Conservation (phyloP, 2,888 invertebrate genomes). For the Apodemia hepburni region DNA sequence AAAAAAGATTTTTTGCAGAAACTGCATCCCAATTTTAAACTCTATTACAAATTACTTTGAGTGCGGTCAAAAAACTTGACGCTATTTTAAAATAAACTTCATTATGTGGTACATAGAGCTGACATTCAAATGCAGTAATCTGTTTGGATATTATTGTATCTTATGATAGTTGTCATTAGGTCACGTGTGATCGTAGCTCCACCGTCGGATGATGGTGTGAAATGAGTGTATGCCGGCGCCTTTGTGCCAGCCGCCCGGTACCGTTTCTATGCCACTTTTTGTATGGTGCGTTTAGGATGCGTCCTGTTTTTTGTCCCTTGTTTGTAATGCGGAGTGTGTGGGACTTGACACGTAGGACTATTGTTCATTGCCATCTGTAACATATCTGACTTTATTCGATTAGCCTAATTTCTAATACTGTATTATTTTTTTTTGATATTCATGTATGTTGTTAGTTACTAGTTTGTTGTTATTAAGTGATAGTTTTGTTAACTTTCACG, state of each 20-base stretch:
- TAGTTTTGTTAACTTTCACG: background rate
- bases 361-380: constrained; percentile 59
- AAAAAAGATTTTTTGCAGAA: constrained; percentile 45
- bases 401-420: constrained; percentile 20
- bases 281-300: constrained; percentile 68
- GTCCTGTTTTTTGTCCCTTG: constrained; percentile 69
- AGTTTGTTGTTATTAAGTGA: background rate
- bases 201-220: constrained; percentile 65
- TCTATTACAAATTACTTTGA: constrained; percentile 10
- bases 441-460: constrained; percentile 11
- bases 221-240: constrained; percentile 58
- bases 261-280: constrained; percentile 71
- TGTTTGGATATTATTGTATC: constrained; percentile 22
- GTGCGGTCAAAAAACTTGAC: background rate
- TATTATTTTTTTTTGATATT: constrained; percentile 15
- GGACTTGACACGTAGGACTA: constrained; percentile 77
- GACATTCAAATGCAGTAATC: constrained; percentile 30
- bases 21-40: constrained; percentile 36
- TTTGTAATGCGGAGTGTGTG: constrained; percentile 78
- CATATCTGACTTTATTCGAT: constrained; percentile 40
- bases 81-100: background rate
- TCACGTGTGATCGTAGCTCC: constrained; percentile 57
- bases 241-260: constrained; percentile 68
- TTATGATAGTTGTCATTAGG: constrained; percentile 59
- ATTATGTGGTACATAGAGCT: constrained; percentile 34